phyloP scores from a whole-genome alignment of 2,113 vertebrate species.

The Hemichromis elongatus region DNA sequence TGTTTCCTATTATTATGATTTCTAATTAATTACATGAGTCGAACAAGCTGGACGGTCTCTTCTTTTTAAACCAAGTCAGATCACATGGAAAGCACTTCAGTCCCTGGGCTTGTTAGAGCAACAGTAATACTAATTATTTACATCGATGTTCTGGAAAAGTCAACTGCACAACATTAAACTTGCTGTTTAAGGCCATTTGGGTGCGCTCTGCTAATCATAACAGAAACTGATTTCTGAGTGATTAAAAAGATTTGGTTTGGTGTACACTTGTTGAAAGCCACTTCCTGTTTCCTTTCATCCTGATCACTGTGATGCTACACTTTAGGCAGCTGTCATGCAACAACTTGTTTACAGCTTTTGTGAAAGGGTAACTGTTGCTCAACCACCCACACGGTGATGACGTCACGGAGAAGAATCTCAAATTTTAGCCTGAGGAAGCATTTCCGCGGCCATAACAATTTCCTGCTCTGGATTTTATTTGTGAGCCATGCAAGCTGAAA shows the following conservation, averaged over 20 bases:
- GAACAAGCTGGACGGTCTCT: neutral
- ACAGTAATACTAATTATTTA: neutral
- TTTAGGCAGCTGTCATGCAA: neutral
- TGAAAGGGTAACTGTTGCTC: neutral
- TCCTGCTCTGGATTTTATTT: neutral
- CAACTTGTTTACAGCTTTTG: neutral
- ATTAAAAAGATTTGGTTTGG: neutral
- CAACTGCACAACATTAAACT: neutral
- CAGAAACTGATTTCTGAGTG: neutral
- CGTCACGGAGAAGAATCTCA: neutral
- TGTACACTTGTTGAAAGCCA: neutral
- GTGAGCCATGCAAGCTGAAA: neutral
- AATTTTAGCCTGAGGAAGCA: neutral
- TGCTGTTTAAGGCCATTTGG: neutral
- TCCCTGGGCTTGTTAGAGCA: neutral
- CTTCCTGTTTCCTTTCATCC: neutral
- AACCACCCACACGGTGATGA: neutral
- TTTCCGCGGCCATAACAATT: accelerated
- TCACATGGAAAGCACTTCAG: neutral
- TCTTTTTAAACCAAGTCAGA: neutral
- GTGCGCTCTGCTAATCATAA: neutral
- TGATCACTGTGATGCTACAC: neutral
- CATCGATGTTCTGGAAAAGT: neutral
- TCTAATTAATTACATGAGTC: neutral
- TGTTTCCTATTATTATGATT: neutral